These are phyloP conservation scores for Galbula dea DNA, from an alignment of 2,113 vertebrate genomes.

Conservation along the genomic window DNA sequence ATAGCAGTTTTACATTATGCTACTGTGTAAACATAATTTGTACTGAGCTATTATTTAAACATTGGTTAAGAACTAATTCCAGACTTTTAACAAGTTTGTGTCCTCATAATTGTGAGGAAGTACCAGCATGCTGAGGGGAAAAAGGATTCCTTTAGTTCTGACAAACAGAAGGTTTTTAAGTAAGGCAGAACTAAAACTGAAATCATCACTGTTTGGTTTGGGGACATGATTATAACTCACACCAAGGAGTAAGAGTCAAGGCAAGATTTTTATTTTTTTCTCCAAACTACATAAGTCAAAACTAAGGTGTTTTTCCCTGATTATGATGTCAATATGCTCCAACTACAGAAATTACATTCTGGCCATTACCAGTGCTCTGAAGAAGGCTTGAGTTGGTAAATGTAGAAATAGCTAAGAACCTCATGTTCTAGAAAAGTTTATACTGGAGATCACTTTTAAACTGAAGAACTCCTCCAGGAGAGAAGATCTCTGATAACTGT, in stretches of 20 bases:
- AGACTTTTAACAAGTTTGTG: neutral
- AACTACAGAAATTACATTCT: neutral
- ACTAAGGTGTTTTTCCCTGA: neutral
- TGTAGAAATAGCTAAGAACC: slow-evolving; percentile 2
- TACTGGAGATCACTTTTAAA: neutral
- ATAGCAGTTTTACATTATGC: neutral
- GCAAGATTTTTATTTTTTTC: neutral
- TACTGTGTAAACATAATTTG: slow-evolving; percentile 19
- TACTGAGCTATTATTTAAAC: slow-evolving; percentile 12
- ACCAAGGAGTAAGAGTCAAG: neutral
- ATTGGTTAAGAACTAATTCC: neutral
- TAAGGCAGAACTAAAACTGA: neutral
- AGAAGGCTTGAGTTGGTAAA: neutral
- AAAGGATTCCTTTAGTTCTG: neutral
- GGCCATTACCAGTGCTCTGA: neutral
- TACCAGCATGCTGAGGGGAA: neutral
- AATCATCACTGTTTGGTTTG: neutral
- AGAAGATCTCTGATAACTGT: neutral
- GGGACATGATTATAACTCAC: neutral
- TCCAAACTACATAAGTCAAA: neutral
- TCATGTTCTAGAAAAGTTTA: slow-evolving; percentile 19
- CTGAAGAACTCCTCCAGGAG: slow-evolving; percentile 35
- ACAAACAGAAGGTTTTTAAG: neutral
- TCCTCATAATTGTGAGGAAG: neutral
- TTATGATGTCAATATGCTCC: neutral